phyloP scores from a whole-genome alignment of 2,888 invertebrate species.

The Epinotia demarniana region DNA sequence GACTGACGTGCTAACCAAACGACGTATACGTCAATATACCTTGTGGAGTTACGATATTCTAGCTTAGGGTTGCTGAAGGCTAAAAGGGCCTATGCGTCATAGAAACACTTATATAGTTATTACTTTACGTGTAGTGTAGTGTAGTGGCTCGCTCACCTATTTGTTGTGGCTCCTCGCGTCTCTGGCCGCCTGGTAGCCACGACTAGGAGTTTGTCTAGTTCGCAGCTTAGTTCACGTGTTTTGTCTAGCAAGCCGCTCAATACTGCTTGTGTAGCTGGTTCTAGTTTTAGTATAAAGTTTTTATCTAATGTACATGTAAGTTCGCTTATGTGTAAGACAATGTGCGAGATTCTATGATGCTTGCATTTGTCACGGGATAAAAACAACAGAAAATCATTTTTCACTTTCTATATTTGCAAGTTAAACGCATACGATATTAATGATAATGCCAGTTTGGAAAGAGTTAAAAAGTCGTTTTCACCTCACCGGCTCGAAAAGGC shows the following conservation, averaged over 20 bases:
- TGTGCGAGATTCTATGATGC: background rate
- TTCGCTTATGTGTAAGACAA: background rate
- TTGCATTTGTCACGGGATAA: background rate
- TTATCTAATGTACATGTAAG: background rate
- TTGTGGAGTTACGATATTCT: conserved; percentile 5
- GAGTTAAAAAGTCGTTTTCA: too few species aligned
- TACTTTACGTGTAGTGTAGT: background rate
- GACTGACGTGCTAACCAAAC: background rate
- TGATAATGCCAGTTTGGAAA: too few species aligned
- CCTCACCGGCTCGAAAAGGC: too few species aligned
- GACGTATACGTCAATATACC: background rate
- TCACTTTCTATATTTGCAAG: too few species aligned
- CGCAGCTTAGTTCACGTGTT: conserved; percentile 8
- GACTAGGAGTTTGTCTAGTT: conserved; percentile 52
- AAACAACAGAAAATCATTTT: too few species aligned
- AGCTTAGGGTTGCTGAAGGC: background rate
- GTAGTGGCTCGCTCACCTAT: conserved; percentile 52
- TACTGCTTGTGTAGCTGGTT: conserved; percentile 20
- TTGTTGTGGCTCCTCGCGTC: conserved; percentile 59
- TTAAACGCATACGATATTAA: too few species aligned
- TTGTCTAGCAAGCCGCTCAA: conserved; percentile 20
- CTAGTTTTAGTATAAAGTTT: background rate
- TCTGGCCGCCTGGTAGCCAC: conserved; percentile 59
- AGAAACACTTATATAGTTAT: background rate
- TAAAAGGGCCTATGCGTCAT: conserved; percentile 1